phyloP scores from a whole-genome alignment of 2,797 vertebrate species.

The Dallia pectoralis region DNA sequence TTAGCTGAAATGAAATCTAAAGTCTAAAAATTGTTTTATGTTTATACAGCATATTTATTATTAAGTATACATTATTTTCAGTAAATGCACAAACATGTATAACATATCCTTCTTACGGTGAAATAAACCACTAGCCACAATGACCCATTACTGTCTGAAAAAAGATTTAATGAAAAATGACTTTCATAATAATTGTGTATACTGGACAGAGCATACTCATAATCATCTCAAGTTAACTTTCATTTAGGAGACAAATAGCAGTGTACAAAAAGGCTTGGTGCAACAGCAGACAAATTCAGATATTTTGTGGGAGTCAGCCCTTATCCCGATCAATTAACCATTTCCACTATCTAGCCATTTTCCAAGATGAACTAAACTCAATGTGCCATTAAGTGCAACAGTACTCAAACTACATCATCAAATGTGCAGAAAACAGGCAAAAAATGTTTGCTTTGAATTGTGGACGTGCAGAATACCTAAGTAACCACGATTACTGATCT shows the following conservation, averaged over 20 bases:
- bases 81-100: constrained; percentile 71
- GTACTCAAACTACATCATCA: background rate
- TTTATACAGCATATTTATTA: constrained; percentile 77
- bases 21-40: constrained; percentile 77
- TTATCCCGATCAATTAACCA: background rate
- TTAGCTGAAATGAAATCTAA: constrained; percentile 37
- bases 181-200: constrained; percentile 37
- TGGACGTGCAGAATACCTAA: background rate
- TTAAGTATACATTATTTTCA: constrained; percentile 74
- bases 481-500: background rate
- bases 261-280: constrained; percentile 31
- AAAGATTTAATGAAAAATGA: constrained; percentile 39
- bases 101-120: constrained; percentile 66
- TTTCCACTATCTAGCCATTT: background rate
- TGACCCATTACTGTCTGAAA: constrained; percentile 47
- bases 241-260: constrained; percentile 37
- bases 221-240: constrained; percentile 26
- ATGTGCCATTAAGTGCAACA: background rate
- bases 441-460: background rate
- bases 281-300: constrained; percentile 7
- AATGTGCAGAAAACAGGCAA: background rate
- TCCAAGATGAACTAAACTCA: background rate
- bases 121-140: constrained; percentile 64
- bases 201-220: constrained; percentile 26
- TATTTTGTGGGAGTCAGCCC: background rate